Evolutionary conservation across 2,888 invertebrate species (phyloP).

Genomic region (Epistrophella euchroma): DNA sequence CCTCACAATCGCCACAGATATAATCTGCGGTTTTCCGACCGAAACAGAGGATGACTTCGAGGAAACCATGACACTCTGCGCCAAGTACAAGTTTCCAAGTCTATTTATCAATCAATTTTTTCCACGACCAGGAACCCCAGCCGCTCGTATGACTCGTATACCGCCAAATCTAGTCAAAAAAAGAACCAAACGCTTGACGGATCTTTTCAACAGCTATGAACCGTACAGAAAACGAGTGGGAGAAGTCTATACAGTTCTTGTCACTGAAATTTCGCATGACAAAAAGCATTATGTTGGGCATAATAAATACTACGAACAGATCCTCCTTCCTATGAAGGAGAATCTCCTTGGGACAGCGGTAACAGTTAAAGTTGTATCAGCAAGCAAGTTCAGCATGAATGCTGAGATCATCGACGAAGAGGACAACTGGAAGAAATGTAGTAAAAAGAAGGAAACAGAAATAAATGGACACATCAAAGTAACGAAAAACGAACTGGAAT

Average conservation of each 20-base stretch:
- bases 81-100: constrained; percentile 94
- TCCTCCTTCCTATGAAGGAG: constrained; percentile 91
- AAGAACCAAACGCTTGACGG: constrained; percentile 94
- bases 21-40: constrained; percentile 99
- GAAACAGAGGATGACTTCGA: constrained; percentile 96
- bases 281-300: constrained; percentile 96
- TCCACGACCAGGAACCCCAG: constrained; percentile 97
- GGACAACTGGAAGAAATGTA: constrained; percentile 85
- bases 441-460: constrained; percentile 45
- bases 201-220: constrained; percentile 94
- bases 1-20: constrained; percentile 97
- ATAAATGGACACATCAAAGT: constrained; percentile 40
- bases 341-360: constrained; percentile 93
- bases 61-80: constrained; percentile 92
- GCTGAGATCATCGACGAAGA: constrained; percentile 87
- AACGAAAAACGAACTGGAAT: neutral
- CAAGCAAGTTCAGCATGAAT: constrained; percentile 91
- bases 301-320: constrained; percentile 97
- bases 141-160: constrained; percentile 93
- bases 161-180: constrained; percentile 94
- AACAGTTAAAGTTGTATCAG: constrained; percentile 89
- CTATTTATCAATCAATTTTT: constrained; percentile 99
- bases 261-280: constrained; percentile 97
- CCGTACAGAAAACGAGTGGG: constrained; percentile 90
- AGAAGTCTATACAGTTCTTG: constrained; percentile 88